Evolutionary conservation across 2,888 invertebrate genomes (phyloP).

Genomic region (Aphidoletes aphidimyza): DNA sequence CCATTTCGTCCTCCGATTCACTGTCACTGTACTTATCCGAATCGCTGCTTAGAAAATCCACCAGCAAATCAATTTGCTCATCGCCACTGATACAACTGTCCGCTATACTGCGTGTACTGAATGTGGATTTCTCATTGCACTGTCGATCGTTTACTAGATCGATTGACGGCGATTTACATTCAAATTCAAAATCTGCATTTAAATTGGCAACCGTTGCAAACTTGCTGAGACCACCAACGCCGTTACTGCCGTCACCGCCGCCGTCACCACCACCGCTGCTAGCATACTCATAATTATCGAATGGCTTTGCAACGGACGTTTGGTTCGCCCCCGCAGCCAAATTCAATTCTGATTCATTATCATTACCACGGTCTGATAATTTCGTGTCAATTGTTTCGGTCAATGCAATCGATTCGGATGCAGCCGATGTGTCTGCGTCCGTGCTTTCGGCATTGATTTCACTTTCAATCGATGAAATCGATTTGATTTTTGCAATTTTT

Average conservation of each 20-base stretch:
- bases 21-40: slow-evolving; percentile 63
- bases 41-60: slow-evolving; percentile 60
- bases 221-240: slow-evolving; percentile 65
- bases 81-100: slow-evolving; percentile 56
- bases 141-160: background rate
- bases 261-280: too few species aligned
- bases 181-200: slow-evolving; percentile 62
- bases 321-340: background rate
- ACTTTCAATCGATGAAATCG: background rate
- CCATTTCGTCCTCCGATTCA: slow-evolving; percentile 60
- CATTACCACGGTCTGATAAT: slow-evolving; percentile 40
- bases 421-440: slow-evolving; percentile 42
- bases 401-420: slow-evolving; percentile 15
- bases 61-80: slow-evolving; percentile 54
- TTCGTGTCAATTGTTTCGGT: slow-evolving; percentile 5
- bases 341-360: slow-evolving; percentile 32
- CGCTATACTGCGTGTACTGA: slow-evolving; percentile 17
- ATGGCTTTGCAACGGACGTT: background rate
- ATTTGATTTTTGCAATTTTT: background rate
- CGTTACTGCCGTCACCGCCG: background rate
- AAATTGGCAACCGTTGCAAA: slow-evolving; percentile 67
- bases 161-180: slow-evolving; percentile 32
- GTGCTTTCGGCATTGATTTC: slow-evolving; percentile 47
- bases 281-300: background rate
- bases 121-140: background rate